Percentiles rank a stretch among this genome's conserved stretches.
Evolutionary conservation across 53 echinoderm and acorn worm species (phyloP).

Genomic region (Paelopatides confundens): DNA sequence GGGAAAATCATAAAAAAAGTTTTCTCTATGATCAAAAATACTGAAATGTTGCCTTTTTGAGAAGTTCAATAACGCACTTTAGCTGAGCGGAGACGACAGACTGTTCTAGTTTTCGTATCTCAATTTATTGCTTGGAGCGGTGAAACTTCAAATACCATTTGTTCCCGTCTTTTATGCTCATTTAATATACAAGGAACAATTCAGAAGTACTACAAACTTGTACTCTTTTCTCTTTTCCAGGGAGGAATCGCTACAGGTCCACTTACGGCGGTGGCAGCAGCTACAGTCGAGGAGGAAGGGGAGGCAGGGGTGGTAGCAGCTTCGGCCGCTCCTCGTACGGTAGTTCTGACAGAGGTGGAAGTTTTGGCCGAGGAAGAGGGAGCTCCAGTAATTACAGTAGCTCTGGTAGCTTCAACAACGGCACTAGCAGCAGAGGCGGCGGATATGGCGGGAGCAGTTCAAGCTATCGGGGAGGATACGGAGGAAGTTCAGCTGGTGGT

Average conservation of each 20-base stretch:
- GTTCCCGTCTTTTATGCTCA: too few species aligned
- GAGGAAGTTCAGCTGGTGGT: neutral
- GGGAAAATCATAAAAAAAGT: too few species aligned
- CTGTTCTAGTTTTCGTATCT: too few species aligned
- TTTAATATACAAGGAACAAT: too few species aligned
- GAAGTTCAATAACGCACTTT: too few species aligned
- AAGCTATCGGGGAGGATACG: neutral
- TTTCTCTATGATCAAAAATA: too few species aligned
- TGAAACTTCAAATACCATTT: too few species aligned
- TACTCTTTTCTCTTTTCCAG: neutral
- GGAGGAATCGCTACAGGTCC: constrained; percentile 31
- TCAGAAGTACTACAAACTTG: too few species aligned
- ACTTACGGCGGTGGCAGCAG: constrained; percentile 12
- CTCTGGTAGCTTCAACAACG: neutral
- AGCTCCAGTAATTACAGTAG: neutral
- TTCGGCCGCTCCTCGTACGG: constrained; percentile 7
- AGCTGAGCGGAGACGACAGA: too few species aligned
- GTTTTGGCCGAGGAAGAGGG: constrained; percentile 13
- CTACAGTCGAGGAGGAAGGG: neutral
- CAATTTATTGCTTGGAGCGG: too few species aligned
- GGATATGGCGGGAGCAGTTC: neutral
- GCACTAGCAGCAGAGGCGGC: constrained; percentile 41
- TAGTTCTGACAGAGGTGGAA: neutral
- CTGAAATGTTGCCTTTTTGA: too few species aligned
- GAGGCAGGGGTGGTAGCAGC: neutral